Percentiles rank a stretch among this genome's conserved stretches.
phyloP scores from a whole-genome alignment of 2,888 invertebrate genomes.

The Osmoderma eremita region DNA sequence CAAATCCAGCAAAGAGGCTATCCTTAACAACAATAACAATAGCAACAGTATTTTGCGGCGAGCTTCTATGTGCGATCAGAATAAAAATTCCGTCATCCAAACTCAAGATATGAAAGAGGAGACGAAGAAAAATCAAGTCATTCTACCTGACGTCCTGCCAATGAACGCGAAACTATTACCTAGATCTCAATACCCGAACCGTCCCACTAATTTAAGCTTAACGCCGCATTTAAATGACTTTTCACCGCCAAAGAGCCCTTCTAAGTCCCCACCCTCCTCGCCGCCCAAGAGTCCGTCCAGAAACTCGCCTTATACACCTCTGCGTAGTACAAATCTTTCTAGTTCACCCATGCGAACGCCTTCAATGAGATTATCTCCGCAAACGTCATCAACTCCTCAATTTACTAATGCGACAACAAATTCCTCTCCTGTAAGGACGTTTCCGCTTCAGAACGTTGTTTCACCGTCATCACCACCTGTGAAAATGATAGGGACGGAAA shows the following conservation, averaged over 20 bases:
- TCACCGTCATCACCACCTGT: constrained; percentile 23
- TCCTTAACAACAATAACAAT: constrained; percentile 50
- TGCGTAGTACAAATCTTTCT: constrained; percentile 55
- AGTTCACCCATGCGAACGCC: constrained; percentile 45
- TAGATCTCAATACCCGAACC: constrained; percentile 56
- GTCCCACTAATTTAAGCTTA: constrained; percentile 57
- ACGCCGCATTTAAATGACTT: constrained; percentile 43
- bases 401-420: constrained; percentile 21
- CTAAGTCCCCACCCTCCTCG: constrained; percentile 58
- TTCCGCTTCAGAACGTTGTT: constrained; percentile 37
- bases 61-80: constrained; percentile 59
- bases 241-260: constrained; percentile 50
- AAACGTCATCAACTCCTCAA: constrained; percentile 35
- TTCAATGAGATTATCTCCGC: constrained; percentile 35
- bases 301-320: constrained; percentile 57
- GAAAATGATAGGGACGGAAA: constrained; percentile 25
- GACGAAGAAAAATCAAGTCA: constrained; percentile 56
- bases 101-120: constrained; percentile 56
- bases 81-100: constrained; percentile 48
- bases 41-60: constrained; percentile 56
- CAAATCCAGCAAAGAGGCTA: constrained; percentile 50
- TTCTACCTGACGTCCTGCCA: constrained; percentile 69
- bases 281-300: constrained; percentile 57
- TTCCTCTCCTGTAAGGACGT: constrained; percentile 27
- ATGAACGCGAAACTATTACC: constrained; percentile 65